These are phyloP conservation scores for Alectoris magna DNA, from an alignment of 2,797 vertebrate species.

Conservation along the genomic window DNA sequence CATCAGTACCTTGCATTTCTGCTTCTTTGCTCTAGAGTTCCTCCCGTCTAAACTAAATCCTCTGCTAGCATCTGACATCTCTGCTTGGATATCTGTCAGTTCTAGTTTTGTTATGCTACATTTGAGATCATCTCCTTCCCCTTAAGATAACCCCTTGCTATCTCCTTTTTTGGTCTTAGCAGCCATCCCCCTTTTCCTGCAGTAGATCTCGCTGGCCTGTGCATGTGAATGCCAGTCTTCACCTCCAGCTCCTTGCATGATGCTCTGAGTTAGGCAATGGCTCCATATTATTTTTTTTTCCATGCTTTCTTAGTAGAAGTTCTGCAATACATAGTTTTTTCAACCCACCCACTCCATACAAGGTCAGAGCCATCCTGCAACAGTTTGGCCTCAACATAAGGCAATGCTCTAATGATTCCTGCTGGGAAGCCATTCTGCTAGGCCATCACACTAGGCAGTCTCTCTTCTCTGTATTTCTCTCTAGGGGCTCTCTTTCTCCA, in stretches of 20 bases:
- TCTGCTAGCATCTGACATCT: conserved; percentile 11
- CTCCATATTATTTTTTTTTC: neutral
- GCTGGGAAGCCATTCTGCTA: neutral
- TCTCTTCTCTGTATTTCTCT: neutral
- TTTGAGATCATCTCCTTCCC: neutral
- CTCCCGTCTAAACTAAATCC: neutral
- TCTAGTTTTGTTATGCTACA: neutral
- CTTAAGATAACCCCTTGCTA: neutral
- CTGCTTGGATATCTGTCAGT: conserved; percentile 7
- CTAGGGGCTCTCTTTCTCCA: neutral
- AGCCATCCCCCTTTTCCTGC: neutral
- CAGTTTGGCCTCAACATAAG: neutral
- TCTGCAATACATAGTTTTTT: neutral
- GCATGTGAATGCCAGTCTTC: neutral
- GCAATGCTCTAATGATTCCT: neutral
- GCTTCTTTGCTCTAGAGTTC: neutral
- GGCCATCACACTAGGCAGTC: neutral
- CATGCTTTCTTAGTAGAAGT: neutral
- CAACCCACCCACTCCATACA: neutral
- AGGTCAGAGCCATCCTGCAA: neutral
- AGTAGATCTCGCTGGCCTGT: neutral
- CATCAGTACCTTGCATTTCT: neutral
- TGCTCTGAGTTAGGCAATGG: neutral
- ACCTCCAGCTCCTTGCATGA: neutral
- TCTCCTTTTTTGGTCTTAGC: neutral